phyloP scores from a whole-genome alignment of 2,797 vertebrate species.

The Craterocephalus amniculus region DNA sequence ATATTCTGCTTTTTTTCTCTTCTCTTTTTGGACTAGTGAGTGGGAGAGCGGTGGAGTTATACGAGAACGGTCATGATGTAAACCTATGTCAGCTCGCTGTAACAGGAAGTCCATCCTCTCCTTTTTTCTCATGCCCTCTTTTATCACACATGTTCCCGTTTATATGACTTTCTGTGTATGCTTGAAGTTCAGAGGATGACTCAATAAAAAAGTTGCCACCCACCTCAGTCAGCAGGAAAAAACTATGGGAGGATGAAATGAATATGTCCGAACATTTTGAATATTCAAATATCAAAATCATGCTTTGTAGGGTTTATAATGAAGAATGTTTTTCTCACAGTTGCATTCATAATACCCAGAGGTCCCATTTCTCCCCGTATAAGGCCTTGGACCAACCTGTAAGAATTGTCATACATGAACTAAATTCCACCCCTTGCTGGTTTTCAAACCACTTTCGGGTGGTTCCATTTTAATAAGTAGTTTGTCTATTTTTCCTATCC shows the following conservation, averaged over 20 bases:
- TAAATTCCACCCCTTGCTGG: neutral
- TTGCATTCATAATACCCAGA: neutral
- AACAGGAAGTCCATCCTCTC: constrained; percentile 51
- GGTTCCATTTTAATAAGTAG: neutral
- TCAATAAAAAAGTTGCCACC: neutral
- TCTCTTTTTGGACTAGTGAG: neutral
- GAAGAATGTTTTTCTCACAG: neutral
- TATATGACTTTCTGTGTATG: constrained; percentile 42
- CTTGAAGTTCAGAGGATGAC: constrained; percentile 9
- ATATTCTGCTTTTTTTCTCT: neutral
- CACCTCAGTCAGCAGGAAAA: constrained; percentile 23
- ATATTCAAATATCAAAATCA: neutral
- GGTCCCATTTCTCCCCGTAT: neutral
- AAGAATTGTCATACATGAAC: neutral
- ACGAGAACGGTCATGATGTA: constrained; percentile 6
- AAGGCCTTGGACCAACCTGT: neutral
- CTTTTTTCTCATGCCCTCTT: constrained; percentile 37
- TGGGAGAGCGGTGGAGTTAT: neutral
- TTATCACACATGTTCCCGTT: constrained; percentile 20
- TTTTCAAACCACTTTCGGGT: neutral
- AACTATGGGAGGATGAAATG: neutral
- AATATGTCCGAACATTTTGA: neutral
- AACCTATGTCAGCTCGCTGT: neutral
- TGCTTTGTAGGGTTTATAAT: too few relatives aligned
- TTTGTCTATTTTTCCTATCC: neutral